Evolutionary conservation across 2,113 vertebrate species (phyloP).

Genomic region (Apodemus sylvaticus): DNA sequence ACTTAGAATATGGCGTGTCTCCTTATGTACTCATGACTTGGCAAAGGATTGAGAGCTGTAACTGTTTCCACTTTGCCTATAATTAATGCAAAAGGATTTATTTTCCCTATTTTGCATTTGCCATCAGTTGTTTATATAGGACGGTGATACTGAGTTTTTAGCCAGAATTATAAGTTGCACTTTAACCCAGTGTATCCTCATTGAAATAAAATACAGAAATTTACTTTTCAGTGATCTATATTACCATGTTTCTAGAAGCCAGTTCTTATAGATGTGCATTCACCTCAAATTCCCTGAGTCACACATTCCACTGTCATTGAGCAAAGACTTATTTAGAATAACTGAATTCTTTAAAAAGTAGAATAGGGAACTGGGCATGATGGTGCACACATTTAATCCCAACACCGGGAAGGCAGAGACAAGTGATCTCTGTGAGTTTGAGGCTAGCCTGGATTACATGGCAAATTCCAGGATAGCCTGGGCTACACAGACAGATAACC

Average conservation of each 20-base stretch:
- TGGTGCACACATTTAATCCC: background rate
- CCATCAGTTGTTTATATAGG: background rate
- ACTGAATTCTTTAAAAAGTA: background rate
- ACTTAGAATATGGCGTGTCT: background rate
- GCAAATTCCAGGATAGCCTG: background rate
- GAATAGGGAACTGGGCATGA: background rate
- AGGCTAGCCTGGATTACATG: background rate
- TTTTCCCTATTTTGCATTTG: background rate
- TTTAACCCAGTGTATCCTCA: background rate
- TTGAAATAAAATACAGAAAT: slow-evolving; percentile 34
- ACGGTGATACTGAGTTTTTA: background rate
- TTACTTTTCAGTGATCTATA: background rate
- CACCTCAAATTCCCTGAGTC: background rate
- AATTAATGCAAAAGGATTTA: background rate
- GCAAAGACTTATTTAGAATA: slow-evolving; percentile 16
- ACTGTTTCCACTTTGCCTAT: background rate
- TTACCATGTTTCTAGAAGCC: background rate
- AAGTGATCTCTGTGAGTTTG: background rate
- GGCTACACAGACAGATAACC: background rate
- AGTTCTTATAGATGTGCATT: background rate
- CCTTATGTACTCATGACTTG: background rate
- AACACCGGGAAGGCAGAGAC: background rate
- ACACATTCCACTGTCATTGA: background rate
- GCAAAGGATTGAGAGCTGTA: background rate
- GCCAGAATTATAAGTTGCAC: background rate